phyloP scores from a whole-genome alignment of 37 sponge, comb jelly and placozoan species.

The Halichondria panicea region DNA sequence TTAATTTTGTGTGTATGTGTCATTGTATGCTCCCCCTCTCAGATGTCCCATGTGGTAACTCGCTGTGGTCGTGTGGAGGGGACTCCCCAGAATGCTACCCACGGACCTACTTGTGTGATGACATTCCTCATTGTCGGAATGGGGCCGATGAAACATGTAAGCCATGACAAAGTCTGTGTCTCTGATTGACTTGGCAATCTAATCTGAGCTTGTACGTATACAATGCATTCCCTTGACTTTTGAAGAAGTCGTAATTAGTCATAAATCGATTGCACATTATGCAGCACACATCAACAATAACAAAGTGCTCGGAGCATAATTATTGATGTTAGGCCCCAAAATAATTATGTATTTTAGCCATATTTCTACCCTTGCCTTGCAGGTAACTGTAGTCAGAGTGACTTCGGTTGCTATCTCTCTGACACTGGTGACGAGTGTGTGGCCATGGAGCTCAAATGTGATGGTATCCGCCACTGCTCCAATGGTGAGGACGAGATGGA shows the following conservation, averaged over 20 bases:
- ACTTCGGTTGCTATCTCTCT: too few species aligned
- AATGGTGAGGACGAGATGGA: slow-evolving; percentile 27
- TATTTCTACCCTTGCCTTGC: neutral
- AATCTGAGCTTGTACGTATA: too few species aligned
- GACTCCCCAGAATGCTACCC: slow-evolving; percentile 8
- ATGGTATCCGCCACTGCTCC: slow-evolving; percentile 28
- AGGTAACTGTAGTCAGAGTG: neutral
- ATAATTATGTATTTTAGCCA: too few species aligned
- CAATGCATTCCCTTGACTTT: too few species aligned
- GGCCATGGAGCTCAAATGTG: neutral
- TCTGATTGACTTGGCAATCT: neutral
- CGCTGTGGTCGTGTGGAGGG: neutral
- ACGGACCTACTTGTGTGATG: slow-evolving; percentile 18
- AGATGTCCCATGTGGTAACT: neutral
- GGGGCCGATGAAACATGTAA: slow-evolving; percentile 25
- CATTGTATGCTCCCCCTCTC: neutral
- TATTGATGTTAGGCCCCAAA: too few species aligned
- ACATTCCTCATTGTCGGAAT: slow-evolving; percentile 18
- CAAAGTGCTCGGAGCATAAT: too few species aligned
- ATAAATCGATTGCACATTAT: too few species aligned
- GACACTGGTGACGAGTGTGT: neutral
- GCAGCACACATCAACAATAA: too few species aligned
- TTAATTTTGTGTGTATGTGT: neutral
- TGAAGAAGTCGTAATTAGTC: too few species aligned
- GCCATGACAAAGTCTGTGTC: neutral